A percentile compares a stretch with the other conserved stretches of the same genome.
Conservation (phyloP, 2,797 vertebrate species). For the Peromyscus melanophrys region DNA sequence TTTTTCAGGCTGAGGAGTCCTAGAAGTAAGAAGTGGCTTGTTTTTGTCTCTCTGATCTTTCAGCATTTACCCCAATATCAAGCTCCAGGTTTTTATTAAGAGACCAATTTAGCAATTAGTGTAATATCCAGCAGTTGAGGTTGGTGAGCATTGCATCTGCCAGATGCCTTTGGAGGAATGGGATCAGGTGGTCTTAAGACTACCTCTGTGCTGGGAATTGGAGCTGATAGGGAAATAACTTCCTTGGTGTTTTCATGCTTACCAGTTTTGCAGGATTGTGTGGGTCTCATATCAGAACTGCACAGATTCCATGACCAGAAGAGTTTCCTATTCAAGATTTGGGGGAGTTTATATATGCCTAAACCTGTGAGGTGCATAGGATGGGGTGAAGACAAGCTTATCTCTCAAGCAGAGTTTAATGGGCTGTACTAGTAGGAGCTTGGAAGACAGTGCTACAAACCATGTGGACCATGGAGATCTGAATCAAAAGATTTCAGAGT, state of each 20-base stretch:
- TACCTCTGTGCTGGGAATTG: not conserved
- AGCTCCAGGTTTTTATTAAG: too few species aligned
- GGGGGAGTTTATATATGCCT: not conserved
- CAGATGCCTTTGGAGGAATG: not conserved
- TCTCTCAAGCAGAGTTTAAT: not conserved
- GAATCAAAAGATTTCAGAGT: not conserved
- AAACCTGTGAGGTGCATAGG: not conserved
- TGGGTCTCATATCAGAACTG: not conserved
- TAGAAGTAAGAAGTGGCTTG: too few species aligned
- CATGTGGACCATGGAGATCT: not conserved
- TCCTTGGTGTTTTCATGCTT: not conserved
- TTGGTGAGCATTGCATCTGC: not conserved
- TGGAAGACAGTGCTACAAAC: not conserved
- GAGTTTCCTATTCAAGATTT: not conserved
- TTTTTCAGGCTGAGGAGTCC: too few species aligned
- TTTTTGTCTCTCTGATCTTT: too few species aligned
- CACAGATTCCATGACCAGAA: not conserved
- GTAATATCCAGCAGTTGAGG: too few species aligned
- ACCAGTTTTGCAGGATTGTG: not conserved
- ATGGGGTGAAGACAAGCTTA: not conserved
- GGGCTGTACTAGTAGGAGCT: not conserved
- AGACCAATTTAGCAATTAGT: too few species aligned
- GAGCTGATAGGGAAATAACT: not conserved
- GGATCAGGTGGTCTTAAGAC: not conserved
- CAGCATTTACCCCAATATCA: too few species aligned